Evolutionary conservation across 2,113 vertebrate species (phyloP), one percentile per base, ranked within the genome.

Genomic region (Dipodomys stephensi): DNA sequence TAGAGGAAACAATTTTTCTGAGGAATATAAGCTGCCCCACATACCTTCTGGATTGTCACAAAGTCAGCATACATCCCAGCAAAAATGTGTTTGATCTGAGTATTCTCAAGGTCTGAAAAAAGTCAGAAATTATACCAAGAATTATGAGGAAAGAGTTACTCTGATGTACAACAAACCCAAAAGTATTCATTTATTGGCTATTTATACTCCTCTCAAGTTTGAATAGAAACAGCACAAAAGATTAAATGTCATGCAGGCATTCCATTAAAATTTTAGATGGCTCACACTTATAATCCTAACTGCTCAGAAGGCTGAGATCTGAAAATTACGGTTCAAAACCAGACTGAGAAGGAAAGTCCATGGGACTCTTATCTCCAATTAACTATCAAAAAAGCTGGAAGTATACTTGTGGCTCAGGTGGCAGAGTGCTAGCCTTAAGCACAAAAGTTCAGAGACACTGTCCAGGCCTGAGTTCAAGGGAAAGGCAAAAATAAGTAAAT

Each of bases 31-130:
- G 79, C 18, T 35, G 0, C 78, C 49, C 87, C 28, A 92, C 13
- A 71, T 93, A 93, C 87, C 88, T 72, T 83, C 81, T 53, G 46
- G 69, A 79, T 90, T 79, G 92, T 97, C 71, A 95, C 96, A 95
- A 98, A 97, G 86, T 93, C 91, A 73, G 97, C 94, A 71, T 96
- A 83, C 3, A 93, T 91, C 68, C 98, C 98, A 92, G 97, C 97
- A 98, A 98, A 98, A 96, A 98, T 97, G 46, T 95, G 90, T 83
- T 97, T 97, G 22, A 97, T 79, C 74, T 90, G 82, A 94, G 90
- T 49, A 88, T 79, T 67, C 23, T 2, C 46, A 23, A 97, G 87
- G 15, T 97, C 98, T 98, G 93, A 57, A 76, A 97, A 95, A 67
- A 83, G 57, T 91, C 13, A 95, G 68, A 87, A 87, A 96, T 67